These are phyloP conservation scores for Timandra comae DNA, from an alignment of 2,888 invertebrate species.

Conservation along the genomic window DNA sequence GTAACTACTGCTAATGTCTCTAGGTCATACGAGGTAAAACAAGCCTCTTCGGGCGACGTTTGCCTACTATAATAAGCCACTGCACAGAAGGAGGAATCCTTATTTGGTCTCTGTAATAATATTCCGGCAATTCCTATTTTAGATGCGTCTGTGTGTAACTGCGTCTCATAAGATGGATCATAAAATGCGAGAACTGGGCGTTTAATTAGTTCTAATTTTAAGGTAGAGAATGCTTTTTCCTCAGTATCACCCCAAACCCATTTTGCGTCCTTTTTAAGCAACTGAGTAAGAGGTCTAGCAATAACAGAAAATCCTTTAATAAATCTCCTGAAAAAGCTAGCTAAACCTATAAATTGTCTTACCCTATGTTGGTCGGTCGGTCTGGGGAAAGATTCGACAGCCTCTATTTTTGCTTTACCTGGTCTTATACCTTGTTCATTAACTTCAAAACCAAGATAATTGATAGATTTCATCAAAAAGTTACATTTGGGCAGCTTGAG, in stretches of 20 bases:
- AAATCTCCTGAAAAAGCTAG: too few species aligned
- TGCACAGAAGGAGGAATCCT: conserved; percentile 4
- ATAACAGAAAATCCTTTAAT: conserved; percentile 26
- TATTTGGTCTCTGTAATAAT: background rate
- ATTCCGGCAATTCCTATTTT: conserved; percentile 31
- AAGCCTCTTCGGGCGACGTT: conserved; percentile 7
- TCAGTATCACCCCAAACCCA: conserved; percentile 11
- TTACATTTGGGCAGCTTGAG: conserved; percentile 26
- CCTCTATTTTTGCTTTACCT: conserved; percentile 15
- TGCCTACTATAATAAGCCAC: conserved; percentile 8
- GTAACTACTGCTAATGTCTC: conserved; percentile 8
- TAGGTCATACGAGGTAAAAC: conserved; percentile 10
- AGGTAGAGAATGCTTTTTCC: conserved; percentile 6
- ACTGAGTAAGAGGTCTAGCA: conserved; percentile 22
- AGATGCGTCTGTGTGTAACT: too few species aligned
- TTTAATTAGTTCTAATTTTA: conserved; percentile 2
- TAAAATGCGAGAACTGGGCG: conserved; percentile 16
- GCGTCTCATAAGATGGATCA: conserved; percentile 22
- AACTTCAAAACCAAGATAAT: conserved; percentile 23
- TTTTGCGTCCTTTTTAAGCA: conserved; percentile 20
- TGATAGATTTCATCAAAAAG: conserved; percentile 17
- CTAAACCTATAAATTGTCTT: conserved; percentile 24
- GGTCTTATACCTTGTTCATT: conserved; percentile 14
- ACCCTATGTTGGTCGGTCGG: conserved; percentile 12
- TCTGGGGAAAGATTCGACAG: conserved; percentile 16